phyloP scores from a whole-genome alignment of 2,888 invertebrate genomes.

The Alviniconcha strummeri region DNA sequence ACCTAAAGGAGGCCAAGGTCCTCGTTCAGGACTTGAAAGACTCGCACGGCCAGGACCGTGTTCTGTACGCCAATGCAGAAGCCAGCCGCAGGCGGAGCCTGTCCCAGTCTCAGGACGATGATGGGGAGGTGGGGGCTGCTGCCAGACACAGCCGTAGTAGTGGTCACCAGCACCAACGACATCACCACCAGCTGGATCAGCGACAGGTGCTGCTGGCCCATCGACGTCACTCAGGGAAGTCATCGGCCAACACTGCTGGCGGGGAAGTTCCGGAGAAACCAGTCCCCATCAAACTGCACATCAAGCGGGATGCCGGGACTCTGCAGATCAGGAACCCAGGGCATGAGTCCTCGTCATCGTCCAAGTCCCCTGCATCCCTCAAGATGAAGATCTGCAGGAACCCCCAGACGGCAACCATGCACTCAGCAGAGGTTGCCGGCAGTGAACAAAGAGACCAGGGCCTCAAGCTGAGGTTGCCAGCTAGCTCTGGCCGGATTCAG shows the following conservation, averaged over 20 bases:
- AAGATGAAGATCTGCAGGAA: conserved; percentile 14
- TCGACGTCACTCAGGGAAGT: too few species aligned
- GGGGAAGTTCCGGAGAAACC: neutral
- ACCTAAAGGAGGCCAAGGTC: conserved; percentile 16
- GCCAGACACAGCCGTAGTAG: too few species aligned
- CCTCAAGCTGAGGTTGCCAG: neutral
- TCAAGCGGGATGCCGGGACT: neutral
- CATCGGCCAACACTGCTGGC: neutral
- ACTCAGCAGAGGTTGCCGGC: neutral
- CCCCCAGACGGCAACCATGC: neutral
- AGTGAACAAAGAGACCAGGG: neutral
- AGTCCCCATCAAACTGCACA: neutral
- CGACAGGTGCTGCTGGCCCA: too few species aligned
- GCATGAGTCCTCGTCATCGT: neutral
- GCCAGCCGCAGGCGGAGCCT: conserved; percentile 19
- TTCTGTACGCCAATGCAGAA: conserved; percentile 3
- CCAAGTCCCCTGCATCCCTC: neutral
- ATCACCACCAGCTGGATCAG: too few species aligned
- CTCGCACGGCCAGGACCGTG: neutral
- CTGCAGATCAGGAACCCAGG: neutral
- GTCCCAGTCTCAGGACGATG: conserved; percentile 4
- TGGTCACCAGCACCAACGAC: too few species aligned
- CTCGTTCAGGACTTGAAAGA: conserved; percentile 10
- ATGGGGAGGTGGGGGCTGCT: neutral
- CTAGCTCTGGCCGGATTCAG: neutral